Base-by-base conservation (phyloP, 64 coral and sea anemone genomes). In the Actinia tenebrosa region DNA sequence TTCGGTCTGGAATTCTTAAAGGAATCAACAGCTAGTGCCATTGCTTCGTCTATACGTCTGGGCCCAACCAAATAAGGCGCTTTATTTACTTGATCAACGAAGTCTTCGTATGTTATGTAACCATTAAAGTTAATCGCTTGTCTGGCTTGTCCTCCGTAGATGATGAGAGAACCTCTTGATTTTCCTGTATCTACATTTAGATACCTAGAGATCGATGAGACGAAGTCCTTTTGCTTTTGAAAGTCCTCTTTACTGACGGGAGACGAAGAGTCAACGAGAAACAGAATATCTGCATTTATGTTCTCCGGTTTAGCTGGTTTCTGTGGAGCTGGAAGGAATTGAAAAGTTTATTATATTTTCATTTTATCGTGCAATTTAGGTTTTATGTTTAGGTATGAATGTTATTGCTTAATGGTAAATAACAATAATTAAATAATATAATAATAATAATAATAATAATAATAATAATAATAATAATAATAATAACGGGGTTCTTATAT, bases 191-290 rank as follows among this genome's bases (percentile, higher is more conserved):
- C 13, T 20, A 83, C 80, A 16, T 15, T 83, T 7, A 83, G 80
- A 19, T 83, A 83, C 18, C 42, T 58, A 1, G 80, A 14, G 54
- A 91, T 79, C 30, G 71, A 60, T 60, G 72, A 52, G 15, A 91
- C 66, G 23, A 91, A 92, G 17, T 80, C 85, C n/a, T 87, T 45
- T 64, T 87, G 77, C 10, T 62, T 56, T 44, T 50, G 77, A 52
- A 85, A 92, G n/a, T 87, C 56, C 53, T 37, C 60, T 87, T 53
- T 56, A 14, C 64, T 8, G 26, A 92, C 50, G 7, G 60, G 77
- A 44, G 90, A 92, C 10, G 90, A 92, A 13, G 90, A 92, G 80
- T 92, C 90, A 7, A 92, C 5, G 14, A 92, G 77, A 17, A 92
- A 92, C 3, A 92, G 44, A 15, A 92, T 92, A 52, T 92, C 86